Percentiles rank a stretch among this genome's conserved stretches.
These are phyloP conservation scores for Chlorocebus sabaeus DNA, from an alignment of 2,113 vertebrate species.

Conservation along the genomic window DNA sequence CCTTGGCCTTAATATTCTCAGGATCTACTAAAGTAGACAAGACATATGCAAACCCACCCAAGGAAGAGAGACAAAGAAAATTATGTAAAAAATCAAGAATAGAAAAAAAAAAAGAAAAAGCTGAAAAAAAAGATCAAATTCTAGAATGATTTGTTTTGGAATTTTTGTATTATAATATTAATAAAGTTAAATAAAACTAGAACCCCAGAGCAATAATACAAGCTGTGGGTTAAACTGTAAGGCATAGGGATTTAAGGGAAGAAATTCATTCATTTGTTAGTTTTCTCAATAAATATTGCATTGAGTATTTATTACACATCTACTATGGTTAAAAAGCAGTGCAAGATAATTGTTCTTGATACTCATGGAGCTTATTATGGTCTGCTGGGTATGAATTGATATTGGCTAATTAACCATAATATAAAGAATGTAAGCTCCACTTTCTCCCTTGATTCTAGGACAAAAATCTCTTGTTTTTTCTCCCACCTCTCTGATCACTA, in stretches of 20 bases:
- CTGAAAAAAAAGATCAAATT: background rate
- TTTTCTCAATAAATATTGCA: background rate
- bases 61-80: background rate
- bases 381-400: background rate
- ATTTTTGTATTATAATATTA: background rate
- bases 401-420: background rate
- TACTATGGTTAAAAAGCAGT: background rate
- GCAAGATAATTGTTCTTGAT: background rate
- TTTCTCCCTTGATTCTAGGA: background rate
- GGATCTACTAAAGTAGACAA: background rate
- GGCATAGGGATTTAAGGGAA: background rate
- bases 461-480: background rate
- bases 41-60: background rate
- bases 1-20: background rate
- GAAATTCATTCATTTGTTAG: background rate
- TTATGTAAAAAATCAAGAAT: background rate
- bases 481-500: background rate
- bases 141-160: background rate
- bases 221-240: background rate
- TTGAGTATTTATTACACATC: background rate
- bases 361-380: background rate
- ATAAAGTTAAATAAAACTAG: background rate
- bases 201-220: background rate
- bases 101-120: background rate
- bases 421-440: background rate